Evolutionary conservation across 2,888 invertebrate genomes (phyloP).

Genomic region (Venustoraphidia nigricollis): DNA sequence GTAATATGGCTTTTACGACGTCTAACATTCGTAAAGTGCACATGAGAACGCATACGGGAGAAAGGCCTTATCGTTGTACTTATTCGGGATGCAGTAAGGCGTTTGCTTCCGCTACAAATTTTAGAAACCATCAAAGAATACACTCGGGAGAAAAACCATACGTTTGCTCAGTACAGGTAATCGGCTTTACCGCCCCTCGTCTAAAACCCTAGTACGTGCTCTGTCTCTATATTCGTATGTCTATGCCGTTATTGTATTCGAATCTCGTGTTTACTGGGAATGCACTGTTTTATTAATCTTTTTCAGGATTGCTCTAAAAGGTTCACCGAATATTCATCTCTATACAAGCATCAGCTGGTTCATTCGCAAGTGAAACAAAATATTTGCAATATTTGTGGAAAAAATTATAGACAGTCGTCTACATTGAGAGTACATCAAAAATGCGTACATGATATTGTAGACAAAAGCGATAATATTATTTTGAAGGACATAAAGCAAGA

Average conservation of each 20-base stretch:
- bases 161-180: slow-evolving; percentile 36
- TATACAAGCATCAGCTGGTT: slow-evolving; percentile 48
- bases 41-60: slow-evolving; percentile 50
- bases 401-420: slow-evolving; percentile 42
- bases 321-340: slow-evolving; percentile 53
- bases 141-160: slow-evolving; percentile 56
- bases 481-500: no score
- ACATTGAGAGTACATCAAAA: slow-evolving; percentile 44
- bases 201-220: no score
- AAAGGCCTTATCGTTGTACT: slow-evolving; percentile 45
- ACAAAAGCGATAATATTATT: no score
- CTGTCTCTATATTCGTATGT: no score
- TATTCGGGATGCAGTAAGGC: slow-evolving; percentile 41
- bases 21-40: slow-evolving; percentile 53
- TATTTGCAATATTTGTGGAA: slow-evolving; percentile 38
- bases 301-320: slow-evolving; percentile 41
- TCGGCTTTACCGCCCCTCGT: no score
- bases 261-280: no score
- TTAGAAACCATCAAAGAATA: slow-evolving; percentile 50
- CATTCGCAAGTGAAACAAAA: slow-evolving; percentile 43
- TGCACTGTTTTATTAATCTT: not conserved
- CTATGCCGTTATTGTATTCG: no score
- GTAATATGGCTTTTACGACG: slow-evolving; percentile 48
- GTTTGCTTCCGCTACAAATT: slow-evolving; percentile 52
- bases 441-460: slow-evolving; percentile 32